Evolutionary conservation across 1,140 invertebrate species (phyloP).

Genomic region (Stenopsyche tienmushanensis): DNA sequence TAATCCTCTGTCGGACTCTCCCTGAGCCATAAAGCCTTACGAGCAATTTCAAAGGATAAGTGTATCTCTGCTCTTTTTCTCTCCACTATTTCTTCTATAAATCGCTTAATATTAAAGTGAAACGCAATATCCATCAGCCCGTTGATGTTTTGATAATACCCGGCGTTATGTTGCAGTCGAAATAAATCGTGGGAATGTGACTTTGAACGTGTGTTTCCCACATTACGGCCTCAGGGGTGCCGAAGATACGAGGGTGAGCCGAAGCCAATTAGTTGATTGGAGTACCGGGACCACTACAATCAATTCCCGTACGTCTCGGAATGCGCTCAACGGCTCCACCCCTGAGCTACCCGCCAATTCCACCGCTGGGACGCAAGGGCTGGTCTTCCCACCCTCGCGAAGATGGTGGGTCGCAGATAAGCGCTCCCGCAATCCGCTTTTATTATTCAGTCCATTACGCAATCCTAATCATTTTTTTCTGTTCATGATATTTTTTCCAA

Average conservation of each 20-base stretch:
- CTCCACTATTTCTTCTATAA: no score
- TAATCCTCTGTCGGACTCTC: no score
- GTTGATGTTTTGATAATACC: no score
- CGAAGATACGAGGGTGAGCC: constrained; percentile 3
- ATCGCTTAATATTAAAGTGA: no score
- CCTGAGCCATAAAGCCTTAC: no score
- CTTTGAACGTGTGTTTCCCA: no score
- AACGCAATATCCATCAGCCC: no score
- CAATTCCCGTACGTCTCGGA: constrained; percentile 20
- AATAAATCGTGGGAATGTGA: no score
- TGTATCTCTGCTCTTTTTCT: no score
- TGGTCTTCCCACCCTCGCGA: background rate
- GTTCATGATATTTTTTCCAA: constrained; percentile 50
- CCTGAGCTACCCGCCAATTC: background rate
- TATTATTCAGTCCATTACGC: constrained; percentile 27
- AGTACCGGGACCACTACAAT: constrained; percentile 26
- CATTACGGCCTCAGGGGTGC: background rate
- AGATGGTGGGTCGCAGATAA: constrained; percentile 7
- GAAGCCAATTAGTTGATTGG: constrained; percentile 27
- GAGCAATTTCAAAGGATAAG: no score
- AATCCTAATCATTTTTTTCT: constrained; percentile 21
- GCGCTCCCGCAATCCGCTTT: constrained; percentile 18
- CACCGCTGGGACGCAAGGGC: constrained; percentile 6
- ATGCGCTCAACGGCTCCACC: background rate
- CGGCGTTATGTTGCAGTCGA: no score